Evolutionary conservation across 2,113 vertebrate genomes (phyloP), one percentile per base, ranked within the genome.

Genomic region (Otocyon megalotis): DNA sequence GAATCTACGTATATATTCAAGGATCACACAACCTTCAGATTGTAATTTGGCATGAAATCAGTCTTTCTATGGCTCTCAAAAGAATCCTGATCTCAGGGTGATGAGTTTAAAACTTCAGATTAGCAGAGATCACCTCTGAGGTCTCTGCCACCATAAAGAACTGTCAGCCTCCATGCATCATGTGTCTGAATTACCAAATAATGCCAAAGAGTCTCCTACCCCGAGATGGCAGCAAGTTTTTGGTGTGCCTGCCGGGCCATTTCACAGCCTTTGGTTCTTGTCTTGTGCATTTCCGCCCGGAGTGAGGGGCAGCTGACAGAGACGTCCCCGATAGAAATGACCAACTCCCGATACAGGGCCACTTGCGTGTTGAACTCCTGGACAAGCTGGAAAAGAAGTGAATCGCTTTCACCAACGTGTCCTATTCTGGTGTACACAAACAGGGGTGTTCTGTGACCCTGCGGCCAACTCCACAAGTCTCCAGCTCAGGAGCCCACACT

Each of bases 361-460:
- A 99, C 99, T 97, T 99, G 99, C 12, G 99, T 99, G 97, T 99
- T 99, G 98, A 99, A 99, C 96, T 99, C 99, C 98, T 99, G 99
- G 97, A 99, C 99, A 97, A 99, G 99, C 99, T 99, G 98, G 91
- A 98, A 99, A 94, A 96, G 98, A 98, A 98, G 96, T n/a, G 94
- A 93, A 62, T 98, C 94, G 97, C 83, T 97, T 88, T 96, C 11
- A 92, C 32, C 15, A 98, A 90, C 93, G 83, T 96, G 94, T 90
- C 62, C 65, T 83, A 10, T 80, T 43, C 82, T 5, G 2, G 22
- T 24, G 71, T n/a, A 54, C 19, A 17, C 80, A 37, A 85, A 43
- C 67, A 53, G 19, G 74, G 65, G 32, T 30, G 69, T 91, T 74
- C 65, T 24, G 65, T 65, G 76, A 94, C 50, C 22, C n/a, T 32